These are phyloP conservation scores for Gambusia affinis DNA, from an alignment of 2,113 vertebrate genomes.

Conservation along the genomic window DNA sequence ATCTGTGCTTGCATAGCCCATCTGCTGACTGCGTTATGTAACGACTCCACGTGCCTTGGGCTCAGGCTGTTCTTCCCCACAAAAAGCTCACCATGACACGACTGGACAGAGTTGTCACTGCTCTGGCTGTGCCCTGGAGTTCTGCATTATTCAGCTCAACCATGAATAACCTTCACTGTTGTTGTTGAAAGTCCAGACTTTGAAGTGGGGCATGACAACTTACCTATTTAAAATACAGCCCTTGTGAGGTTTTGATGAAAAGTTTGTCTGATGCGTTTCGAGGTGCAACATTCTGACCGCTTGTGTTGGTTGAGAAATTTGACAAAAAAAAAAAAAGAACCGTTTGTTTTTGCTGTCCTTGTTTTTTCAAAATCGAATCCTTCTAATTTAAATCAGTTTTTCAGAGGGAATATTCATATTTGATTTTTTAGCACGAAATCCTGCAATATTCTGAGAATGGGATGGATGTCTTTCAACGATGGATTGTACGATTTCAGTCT, in stretches of 20 bases:
- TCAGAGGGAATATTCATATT: neutral
- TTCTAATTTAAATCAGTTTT: too few relatives aligned
- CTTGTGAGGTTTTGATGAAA: too few relatives aligned
- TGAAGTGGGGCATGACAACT: neutral
- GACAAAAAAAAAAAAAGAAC: too few relatives aligned
- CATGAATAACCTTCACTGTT: slow-evolving; percentile 50
- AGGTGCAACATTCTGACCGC: too few relatives aligned
- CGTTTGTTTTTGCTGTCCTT: too few relatives aligned
- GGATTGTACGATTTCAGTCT: too few relatives aligned
- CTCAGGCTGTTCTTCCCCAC: slow-evolving; percentile 61
- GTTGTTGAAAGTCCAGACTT: slow-evolving; percentile 17
- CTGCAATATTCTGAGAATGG: too few relatives aligned
- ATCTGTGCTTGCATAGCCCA: slow-evolving; percentile 64
- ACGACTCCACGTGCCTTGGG: slow-evolving; percentile 65
- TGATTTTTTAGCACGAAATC: neutral
- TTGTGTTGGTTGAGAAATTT: too few relatives aligned
- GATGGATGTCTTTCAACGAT: too few relatives aligned
- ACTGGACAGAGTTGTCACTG: slow-evolving; percentile 32
- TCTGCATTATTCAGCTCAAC: slow-evolving; percentile 56
- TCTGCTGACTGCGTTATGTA: slow-evolving; percentile 76
- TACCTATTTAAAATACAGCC: neutral
- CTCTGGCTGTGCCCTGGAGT: slow-evolving; percentile 37
- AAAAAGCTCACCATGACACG: slow-evolving; percentile 47
- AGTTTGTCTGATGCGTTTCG: too few relatives aligned
- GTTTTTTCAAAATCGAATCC: too few relatives aligned